Percentiles rank a stretch among this genome's conserved stretches.
These are phyloP conservation scores for Sebastes dallii DNA, from an alignment of 2,797 vertebrate species.

Conservation along the genomic window DNA sequence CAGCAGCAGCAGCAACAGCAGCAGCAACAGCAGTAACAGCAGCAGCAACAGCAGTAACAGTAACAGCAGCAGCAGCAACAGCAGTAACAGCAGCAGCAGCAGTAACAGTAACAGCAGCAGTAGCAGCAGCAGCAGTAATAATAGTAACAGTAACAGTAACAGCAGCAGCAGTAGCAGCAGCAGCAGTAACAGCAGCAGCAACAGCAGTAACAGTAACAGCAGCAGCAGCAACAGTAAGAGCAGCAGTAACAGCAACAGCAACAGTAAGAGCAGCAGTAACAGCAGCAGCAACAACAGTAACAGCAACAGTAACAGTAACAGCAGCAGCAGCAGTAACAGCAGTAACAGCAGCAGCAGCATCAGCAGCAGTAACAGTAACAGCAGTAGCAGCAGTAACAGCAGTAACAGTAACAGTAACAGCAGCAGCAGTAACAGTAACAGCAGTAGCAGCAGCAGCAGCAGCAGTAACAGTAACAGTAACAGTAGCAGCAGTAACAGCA, in stretches of 20 bases:
- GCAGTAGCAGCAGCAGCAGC: too few relatives aligned
- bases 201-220: accelerated
- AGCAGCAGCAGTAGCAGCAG: too few relatives aligned
- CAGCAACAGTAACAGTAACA: too few relatives aligned
- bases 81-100: too few relatives aligned
- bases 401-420: too few relatives aligned
- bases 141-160: accelerated
- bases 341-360: too few relatives aligned
- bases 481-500: too few relatives aligned
- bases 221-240: too few relatives aligned
- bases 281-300: accelerated
- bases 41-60: accelerated
- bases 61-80: accelerated
- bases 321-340: accelerated
- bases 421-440: too few relatives aligned
- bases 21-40: too few relatives aligned
- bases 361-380: accelerated
- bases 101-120: accelerated
- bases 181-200: too few relatives aligned
- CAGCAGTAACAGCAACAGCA: accelerated
- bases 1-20: accelerated
- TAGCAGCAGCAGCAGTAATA: accelerated
- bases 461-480: accelerated
- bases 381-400: accelerated
- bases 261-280: accelerated